Conservation (phyloP, 2,113 vertebrate genomes). For the Dolichallabes microphthalmus region DNA sequence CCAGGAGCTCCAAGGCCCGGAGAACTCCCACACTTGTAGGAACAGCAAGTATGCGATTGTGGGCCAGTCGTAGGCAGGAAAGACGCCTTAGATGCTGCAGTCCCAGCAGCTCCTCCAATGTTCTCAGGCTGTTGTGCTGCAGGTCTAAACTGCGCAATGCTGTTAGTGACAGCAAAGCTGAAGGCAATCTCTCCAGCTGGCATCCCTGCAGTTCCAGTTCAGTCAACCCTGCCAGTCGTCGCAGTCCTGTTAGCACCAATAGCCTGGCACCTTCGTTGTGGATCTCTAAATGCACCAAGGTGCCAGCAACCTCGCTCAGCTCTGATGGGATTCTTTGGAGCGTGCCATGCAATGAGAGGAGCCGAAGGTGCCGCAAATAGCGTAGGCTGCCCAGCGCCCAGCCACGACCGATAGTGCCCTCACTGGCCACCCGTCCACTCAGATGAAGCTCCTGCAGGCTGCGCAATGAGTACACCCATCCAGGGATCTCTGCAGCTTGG, state of each 20-base stretch:
- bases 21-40: slow-evolving; percentile 66
- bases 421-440: slow-evolving; percentile 65
- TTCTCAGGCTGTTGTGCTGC: slow-evolving; percentile 68
- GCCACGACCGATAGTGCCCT: slow-evolving; percentile 65
- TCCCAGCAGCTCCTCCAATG: slow-evolving; percentile 71
- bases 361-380: slow-evolving; percentile 66
- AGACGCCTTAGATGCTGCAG: slow-evolving; percentile 70
- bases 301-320: slow-evolving; percentile 67
- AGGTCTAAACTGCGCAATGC: slow-evolving; percentile 70
- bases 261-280: slow-evolving; percentile 71
- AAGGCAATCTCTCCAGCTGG: slow-evolving; percentile 73
- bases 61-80: slow-evolving; percentile 67
- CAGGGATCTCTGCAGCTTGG: slow-evolving; percentile 69
- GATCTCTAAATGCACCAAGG: slow-evolving; percentile 67
- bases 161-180: slow-evolving; percentile 63
- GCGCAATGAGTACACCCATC: slow-evolving; percentile 71
- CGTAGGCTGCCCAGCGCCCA: slow-evolving; percentile 70
- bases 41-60: slow-evolving; percentile 66
- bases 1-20: slow-evolving; percentile 69
- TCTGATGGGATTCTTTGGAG: slow-evolving; percentile 69
- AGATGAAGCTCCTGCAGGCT: slow-evolving; percentile 73
- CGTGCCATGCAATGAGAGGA: slow-evolving; percentile 64
- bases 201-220: slow-evolving; percentile 73
- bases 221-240: slow-evolving; percentile 61
- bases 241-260: slow-evolving; percentile 66